These are phyloP conservation scores for Dendrolimus kikuchii DNA, from an alignment of 1,140 invertebrate genomes.

Conservation along the genomic window DNA sequence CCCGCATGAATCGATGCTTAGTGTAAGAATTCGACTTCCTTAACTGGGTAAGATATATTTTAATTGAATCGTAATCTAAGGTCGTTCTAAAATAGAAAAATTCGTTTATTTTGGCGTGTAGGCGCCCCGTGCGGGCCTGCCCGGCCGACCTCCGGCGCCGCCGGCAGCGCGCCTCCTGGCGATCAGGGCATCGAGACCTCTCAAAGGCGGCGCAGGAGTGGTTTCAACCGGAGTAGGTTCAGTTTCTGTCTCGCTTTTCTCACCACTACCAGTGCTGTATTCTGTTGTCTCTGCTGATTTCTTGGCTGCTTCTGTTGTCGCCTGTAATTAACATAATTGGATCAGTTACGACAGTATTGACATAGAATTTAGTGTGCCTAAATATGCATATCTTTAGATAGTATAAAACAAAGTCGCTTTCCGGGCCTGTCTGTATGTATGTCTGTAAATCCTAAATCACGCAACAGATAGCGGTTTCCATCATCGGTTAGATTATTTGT, in stretches of 20 bases:
- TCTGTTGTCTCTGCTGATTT: slow-evolving; percentile 46
- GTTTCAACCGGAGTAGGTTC: slow-evolving; percentile 35
- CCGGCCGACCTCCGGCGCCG: slow-evolving; percentile 35
- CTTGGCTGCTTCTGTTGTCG: slow-evolving; percentile 53
- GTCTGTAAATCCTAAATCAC: no score
- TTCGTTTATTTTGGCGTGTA: slow-evolving; percentile 3
- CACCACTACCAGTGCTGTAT: slow-evolving; percentile 40
- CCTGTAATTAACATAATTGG: slow-evolving; percentile 22
- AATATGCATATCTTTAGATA: not conserved
- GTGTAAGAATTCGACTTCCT: no score
- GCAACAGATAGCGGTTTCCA: no score
- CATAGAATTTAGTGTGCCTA: not conserved
- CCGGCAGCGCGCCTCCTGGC: slow-evolving; percentile 48
- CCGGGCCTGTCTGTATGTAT: no score
- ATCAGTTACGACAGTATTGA: not conserved
- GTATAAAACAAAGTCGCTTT: no score
- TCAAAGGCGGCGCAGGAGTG: slow-evolving; percentile 47
- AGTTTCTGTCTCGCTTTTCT: slow-evolving; percentile 45
- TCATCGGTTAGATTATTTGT: no score
- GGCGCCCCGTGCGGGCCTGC: slow-evolving; percentile 31
- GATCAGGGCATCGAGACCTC: slow-evolving; percentile 51
- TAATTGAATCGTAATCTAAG: no score
- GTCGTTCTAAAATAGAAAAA: no score
- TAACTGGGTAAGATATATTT: no score
- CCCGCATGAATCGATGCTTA: no score